These are phyloP conservation scores for Drosophila aff. DNA, from an alignment of 1,140 invertebrate genomes.

Conservation along the genomic window DNA sequence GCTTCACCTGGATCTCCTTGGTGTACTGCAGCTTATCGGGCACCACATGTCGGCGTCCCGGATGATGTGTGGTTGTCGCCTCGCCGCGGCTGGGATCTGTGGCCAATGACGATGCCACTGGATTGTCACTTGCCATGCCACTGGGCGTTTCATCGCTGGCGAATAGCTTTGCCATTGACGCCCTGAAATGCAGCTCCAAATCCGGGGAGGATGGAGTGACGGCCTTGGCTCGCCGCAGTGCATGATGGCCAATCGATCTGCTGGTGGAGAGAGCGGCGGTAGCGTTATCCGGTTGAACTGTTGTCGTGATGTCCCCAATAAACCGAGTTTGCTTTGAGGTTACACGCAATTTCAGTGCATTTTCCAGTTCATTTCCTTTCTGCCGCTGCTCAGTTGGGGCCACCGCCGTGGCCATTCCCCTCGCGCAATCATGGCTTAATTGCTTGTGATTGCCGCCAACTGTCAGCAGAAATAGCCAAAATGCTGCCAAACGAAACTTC, in stretches of 20 bases:
- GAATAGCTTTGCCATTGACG: constrained; percentile 53
- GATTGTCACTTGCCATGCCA: constrained; percentile 20
- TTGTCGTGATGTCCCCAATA: constrained; percentile 66
- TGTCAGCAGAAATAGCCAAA: constrained; percentile 82
- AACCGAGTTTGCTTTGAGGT: constrained; percentile 59
- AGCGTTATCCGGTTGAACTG: constrained; percentile 43
- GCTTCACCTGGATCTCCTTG: constrained; percentile 86
- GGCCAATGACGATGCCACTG: constrained; percentile 31
- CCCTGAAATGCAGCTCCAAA: constrained; percentile 62
- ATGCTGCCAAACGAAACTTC: constrained; percentile 71
- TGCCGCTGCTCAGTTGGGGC: constrained; percentile 36
- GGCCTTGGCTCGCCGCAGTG: constrained; percentile 52
- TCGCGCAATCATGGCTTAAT: constrained; percentile 62
- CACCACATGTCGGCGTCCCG: constrained; percentile 75
- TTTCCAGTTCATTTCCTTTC: constrained; percentile 76
- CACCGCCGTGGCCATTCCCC: constrained; percentile 20
- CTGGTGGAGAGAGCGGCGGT: constrained; percentile 9
- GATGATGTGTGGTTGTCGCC: constrained; percentile 63
- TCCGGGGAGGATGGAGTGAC: constrained; percentile 4
- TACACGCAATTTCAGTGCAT: constrained; percentile 63
- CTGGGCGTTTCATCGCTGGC: constrained; percentile 40
- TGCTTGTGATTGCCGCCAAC: constrained; percentile 69
- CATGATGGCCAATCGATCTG: constrained; percentile 55
- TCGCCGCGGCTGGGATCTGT: constrained; percentile 33
- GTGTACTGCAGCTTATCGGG: constrained; percentile 83